Evolutionary conservation across 2,888 invertebrate species (phyloP).

Genomic region (Caenorhabditis doughertyi): DNA sequence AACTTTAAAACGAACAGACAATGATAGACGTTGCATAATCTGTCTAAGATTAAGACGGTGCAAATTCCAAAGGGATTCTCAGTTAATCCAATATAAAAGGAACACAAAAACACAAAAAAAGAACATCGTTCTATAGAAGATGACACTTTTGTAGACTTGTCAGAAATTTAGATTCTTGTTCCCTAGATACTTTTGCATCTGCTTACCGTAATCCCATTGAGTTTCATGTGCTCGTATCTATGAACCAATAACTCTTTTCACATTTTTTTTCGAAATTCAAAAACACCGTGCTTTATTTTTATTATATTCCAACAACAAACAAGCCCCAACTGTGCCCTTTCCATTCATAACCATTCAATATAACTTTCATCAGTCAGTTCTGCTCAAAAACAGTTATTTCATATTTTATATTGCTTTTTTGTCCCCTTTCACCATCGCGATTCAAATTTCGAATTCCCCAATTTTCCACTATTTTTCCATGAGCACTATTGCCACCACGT

Average conservation of each 20-base stretch:
- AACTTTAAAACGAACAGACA: constrained; percentile 27
- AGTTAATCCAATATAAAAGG: constrained; percentile 29
- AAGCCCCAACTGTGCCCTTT: constrained; percentile 25
- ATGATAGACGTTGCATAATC: constrained; percentile 17
- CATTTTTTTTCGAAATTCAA: background rate
- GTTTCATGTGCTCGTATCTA: background rate
- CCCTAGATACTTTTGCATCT: no score
- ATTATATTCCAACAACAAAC: constrained; percentile 49
- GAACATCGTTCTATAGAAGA: background rate
- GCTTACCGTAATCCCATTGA: no score
- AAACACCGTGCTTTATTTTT: constrained; percentile 34
- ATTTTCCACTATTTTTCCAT: no score
- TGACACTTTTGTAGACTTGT: no score
- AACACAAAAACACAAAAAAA: background rate
- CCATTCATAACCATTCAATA: constrained; percentile 49
- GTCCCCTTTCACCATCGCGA: background rate
- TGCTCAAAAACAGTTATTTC: constrained; percentile 35
- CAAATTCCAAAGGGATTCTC: constrained; percentile 6
- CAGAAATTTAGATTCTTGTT: no score
- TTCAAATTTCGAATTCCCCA: background rate
- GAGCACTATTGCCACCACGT: constrained; percentile 34
- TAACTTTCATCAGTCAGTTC: constrained; percentile 22
- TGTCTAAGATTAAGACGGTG: constrained; percentile 29
- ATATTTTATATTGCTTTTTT: constrained; percentile 1
- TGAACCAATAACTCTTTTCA: background rate